phyloP scores from a whole-genome alignment of 2,113 vertebrate species.

The Rhinoderma darwinii region DNA sequence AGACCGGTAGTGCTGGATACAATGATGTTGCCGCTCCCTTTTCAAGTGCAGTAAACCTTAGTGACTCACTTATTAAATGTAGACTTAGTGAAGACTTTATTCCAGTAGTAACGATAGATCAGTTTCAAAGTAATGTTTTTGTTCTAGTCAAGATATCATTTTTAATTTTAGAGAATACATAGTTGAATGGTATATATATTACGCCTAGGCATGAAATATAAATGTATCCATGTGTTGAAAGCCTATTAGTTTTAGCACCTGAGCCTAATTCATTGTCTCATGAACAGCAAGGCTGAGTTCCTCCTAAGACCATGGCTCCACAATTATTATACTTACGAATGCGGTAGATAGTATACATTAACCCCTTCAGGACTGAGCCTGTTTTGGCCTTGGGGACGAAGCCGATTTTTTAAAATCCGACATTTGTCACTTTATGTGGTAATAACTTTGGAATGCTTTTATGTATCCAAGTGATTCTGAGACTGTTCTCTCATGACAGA shows the following conservation, averaged over 20 bases:
- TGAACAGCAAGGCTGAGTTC: neutral
- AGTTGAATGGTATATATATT: neutral
- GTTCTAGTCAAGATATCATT: neutral
- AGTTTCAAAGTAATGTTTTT: conserved; percentile 13
- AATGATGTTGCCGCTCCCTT: neutral
- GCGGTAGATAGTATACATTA: no score
- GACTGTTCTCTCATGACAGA: no score
- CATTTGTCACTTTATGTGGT: no score
- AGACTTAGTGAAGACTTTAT: neutral
- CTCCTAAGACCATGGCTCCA: neutral
- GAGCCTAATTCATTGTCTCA: neutral
- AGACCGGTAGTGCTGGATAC: neutral
- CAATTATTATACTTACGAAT: neutral
- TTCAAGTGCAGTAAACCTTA: conserved; percentile 14
- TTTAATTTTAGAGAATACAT: neutral
- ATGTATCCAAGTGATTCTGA: no score
- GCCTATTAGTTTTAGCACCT: neutral
- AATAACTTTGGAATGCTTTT: no score
- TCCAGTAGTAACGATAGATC: neutral
- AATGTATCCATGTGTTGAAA: neutral
- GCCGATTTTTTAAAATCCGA: no score
- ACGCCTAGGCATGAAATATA: neutral
- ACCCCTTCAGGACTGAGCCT: no score
- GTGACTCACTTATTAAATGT: neutral
- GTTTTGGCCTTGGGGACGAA: no score